A percentile compares a stretch with the other conserved stretches of the same genome.
phyloP scores from a whole-genome alignment of 2,888 invertebrate species.

The Apotomis turbidana region DNA sequence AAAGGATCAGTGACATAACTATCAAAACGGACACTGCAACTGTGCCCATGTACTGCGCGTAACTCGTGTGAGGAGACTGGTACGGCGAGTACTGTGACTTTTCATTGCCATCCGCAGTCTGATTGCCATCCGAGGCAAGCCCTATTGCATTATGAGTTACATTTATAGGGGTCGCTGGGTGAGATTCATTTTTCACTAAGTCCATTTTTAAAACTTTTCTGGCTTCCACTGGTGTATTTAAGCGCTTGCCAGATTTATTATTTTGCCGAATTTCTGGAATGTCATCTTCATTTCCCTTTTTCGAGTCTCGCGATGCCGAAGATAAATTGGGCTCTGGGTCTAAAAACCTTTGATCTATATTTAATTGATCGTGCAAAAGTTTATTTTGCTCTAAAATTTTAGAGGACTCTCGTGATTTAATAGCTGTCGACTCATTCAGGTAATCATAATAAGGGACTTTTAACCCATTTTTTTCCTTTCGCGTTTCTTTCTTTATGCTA shows the following conservation, averaged over 20 bases:
- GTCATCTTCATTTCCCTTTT: conserved; percentile 53
- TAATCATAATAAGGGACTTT: conserved; percentile 59
- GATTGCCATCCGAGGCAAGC: conserved; percentile 55
- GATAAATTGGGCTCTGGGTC: conserved; percentile 59
- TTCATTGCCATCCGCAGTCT: conserved; percentile 61
- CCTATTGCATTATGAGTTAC: conserved; percentile 53
- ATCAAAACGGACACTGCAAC: conserved; percentile 83
- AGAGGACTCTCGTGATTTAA: conserved; percentile 62
- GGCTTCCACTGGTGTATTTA: conserved; percentile 65
- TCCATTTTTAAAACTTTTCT: conserved; percentile 52
- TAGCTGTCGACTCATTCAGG: conserved; percentile 61
- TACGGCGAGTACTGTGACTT: conserved; percentile 72
- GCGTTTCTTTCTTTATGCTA: conserved; percentile 34
- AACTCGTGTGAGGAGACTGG: conserved; percentile 63
- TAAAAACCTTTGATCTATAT: conserved; percentile 65
- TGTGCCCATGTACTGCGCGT: conserved; percentile 80
- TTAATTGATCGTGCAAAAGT: conserved; percentile 65
- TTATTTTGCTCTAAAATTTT: conserved; percentile 71
- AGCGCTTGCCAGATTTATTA: conserved; percentile 66
- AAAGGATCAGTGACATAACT: conserved; percentile 80
- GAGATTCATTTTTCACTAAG: conserved; percentile 47
- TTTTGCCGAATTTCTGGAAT: conserved; percentile 49
- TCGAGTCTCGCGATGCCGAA: conserved; percentile 51
- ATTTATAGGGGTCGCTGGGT: conserved; percentile 50
- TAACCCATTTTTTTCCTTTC: conserved; percentile 55